phyloP scores from a whole-genome alignment of 1,140 invertebrate genomes.

The Stenopsyche tienmushanensis region DNA sequence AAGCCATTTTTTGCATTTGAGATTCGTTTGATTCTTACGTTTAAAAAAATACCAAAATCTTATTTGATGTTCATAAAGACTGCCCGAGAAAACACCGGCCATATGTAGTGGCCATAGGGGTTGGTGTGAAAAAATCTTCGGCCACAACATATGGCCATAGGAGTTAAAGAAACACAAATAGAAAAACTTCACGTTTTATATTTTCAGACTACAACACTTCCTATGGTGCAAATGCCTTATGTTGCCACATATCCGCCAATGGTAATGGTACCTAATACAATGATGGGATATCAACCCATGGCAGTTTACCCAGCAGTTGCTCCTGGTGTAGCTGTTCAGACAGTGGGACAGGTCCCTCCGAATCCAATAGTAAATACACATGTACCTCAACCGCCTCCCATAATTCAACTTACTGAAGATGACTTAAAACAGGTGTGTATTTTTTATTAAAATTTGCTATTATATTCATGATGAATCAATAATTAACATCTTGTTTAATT shows the following conservation, averaged over 20 bases:
- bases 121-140: too few species aligned
- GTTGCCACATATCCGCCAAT: conserved; percentile 55
- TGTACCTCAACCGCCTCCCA: conserved; percentile 45
- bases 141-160: too few species aligned
- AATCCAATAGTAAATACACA: conserved; percentile 40
- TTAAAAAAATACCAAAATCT: too few species aligned
- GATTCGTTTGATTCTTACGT: too few species aligned
- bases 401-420: conserved; percentile 61
- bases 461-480: too few species aligned
- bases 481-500: too few species aligned
- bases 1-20: not conserved
- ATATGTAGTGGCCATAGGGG: too few species aligned
- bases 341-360: conserved; percentile 37
- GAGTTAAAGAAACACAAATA: conserved; percentile 28
- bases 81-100: too few species aligned
- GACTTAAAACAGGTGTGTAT: conserved; percentile 73
- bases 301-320: conserved; percentile 54
- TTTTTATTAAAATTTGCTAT: too few species aligned
- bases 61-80: too few species aligned
- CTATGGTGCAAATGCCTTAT: conserved; percentile 39
- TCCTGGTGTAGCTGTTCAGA: conserved; percentile 29
- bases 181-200: not conserved
- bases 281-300: conserved; percentile 54
- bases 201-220: conserved; percentile 47
- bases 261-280: conserved; percentile 63